phyloP scores from a whole-genome alignment of 2,888 invertebrate genomes.

The Keiferia lycopersicella region DNA sequence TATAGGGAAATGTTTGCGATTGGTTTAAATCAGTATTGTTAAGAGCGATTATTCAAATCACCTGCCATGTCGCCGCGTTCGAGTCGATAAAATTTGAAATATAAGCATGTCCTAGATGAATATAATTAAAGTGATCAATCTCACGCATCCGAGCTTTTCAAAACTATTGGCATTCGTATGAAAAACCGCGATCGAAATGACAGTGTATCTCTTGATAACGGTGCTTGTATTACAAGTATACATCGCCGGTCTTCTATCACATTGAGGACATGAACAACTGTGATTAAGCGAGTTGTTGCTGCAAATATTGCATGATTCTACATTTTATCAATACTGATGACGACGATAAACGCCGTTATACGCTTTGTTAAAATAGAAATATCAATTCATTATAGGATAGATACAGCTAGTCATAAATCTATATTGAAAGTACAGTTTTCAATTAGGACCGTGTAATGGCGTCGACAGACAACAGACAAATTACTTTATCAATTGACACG shows the following conservation, averaged over 20 bases:
- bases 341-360: slow-evolving; percentile 12
- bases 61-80: neutral
- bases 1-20: slow-evolving; percentile 1
- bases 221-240: slow-evolving; percentile 36
- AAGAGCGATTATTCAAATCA: slow-evolving; percentile 1
- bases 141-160: slow-evolving; percentile 3
- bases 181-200: slow-evolving; percentile 35
- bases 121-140: slow-evolving; percentile 19
- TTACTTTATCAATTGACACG: slow-evolving; percentile 15
- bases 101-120: slow-evolving; percentile 20
- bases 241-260: slow-evolving; percentile 15
- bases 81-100: slow-evolving; percentile 16
- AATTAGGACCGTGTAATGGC: slow-evolving; percentile 4
- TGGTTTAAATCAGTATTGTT: slow-evolving; percentile 5
- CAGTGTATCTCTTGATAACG: slow-evolving; percentile 35
- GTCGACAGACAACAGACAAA: neutral
- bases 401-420: neutral
- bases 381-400: neutral
- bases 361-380: neutral
- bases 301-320: slow-evolving; percentile 8
- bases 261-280: slow-evolving; percentile 31
- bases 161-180: neutral
- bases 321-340: slow-evolving; percentile 7
- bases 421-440: slow-evolving; percentile 15
- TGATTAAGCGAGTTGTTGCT: slow-evolving; percentile 15